Evolutionary conservation across 2,797 vertebrate genomes (phyloP), one percentile per base, ranked within the genome.

Genomic region (Numenius phaeopus): DNA sequence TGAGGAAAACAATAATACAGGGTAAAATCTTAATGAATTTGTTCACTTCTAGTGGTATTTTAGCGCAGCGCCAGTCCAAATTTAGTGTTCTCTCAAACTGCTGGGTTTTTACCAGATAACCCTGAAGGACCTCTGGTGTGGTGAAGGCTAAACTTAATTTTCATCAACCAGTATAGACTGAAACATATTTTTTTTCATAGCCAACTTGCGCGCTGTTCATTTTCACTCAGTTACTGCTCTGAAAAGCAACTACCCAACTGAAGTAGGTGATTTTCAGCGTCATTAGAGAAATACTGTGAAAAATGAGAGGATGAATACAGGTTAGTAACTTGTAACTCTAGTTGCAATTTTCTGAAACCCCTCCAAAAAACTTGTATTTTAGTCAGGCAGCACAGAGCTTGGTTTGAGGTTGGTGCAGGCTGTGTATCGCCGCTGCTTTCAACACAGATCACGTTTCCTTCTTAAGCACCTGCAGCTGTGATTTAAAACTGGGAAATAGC

Each of bases 21-120:
- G 44, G 37, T 47, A 75, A 89, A 83, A 79, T 21, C 50, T 76
- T 30, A 17, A 23, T 23, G 23, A 77, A n/a, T 83, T 80, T 72
- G 11, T 67, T 73, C 18, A 17, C 32, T 59, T 92, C 34, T 42
- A 17, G 37, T 61, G 54, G 21, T 58, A 37, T 10, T 61, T 61
- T 7, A 57, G 37, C 54, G 49, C 37, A 85, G 94, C 95, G 93
- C 90, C 94, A 83, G 90, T 93, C 94, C 83, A 97, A 90, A 76
- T 62, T 22, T 55, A 26, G 10, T 23, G 4, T 77, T 70, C 19
- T 58, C 21, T 79, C 50, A 61, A 79, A 44, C 37, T 61, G 17
- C 22, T 37, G 2, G 3, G 2, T 49, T 83, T 71, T 77, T 39
- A 52, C 7, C 19, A 50, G 18, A 32, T 73, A 42, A 55, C 8